These are phyloP conservation scores for Asobara japonica DNA, from an alignment of 1,140 invertebrate species.

Conservation along the genomic window DNA sequence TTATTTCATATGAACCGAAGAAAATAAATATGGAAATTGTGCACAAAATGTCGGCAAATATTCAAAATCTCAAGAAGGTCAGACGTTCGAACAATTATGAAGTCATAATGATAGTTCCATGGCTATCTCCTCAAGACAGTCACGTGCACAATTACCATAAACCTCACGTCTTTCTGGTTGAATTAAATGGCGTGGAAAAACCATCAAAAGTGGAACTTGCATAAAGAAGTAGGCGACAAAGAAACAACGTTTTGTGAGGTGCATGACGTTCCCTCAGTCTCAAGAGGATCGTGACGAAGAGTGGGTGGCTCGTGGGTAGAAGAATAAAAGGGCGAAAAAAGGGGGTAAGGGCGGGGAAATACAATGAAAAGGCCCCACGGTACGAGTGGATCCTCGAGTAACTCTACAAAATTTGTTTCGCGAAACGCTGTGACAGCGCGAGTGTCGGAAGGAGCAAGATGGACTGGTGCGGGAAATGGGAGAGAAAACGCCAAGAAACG, in stretches of 20 bases:
- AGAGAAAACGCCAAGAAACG: background rate
- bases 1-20: background rate
- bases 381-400: constrained; percentile 32
- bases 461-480: background rate
- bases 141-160: constrained; percentile 3
- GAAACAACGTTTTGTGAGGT: constrained; percentile 23
- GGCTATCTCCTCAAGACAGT: background rate
- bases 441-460: constrained; percentile 16
- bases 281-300: constrained; percentile 31
- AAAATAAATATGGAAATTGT: too few relatives aligned
- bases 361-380: background rate
- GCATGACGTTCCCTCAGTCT: constrained; percentile 31
- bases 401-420: constrained; percentile 34
- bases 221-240: background rate
- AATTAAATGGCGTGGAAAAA: constrained; percentile 10
- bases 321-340: constrained; percentile 19
- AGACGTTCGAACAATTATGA: background rate
- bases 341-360: background rate
- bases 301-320: constrained; percentile 22
- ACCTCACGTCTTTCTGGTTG: constrained; percentile 1
- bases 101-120: background rate
- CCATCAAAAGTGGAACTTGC: background rate
- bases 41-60: too few relatives aligned
- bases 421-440: constrained; percentile 19
- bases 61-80: too few relatives aligned